Evolutionary conservation across 2,113 vertebrate genomes (phyloP).

Genomic region (Syngnathus floridae): DNA sequence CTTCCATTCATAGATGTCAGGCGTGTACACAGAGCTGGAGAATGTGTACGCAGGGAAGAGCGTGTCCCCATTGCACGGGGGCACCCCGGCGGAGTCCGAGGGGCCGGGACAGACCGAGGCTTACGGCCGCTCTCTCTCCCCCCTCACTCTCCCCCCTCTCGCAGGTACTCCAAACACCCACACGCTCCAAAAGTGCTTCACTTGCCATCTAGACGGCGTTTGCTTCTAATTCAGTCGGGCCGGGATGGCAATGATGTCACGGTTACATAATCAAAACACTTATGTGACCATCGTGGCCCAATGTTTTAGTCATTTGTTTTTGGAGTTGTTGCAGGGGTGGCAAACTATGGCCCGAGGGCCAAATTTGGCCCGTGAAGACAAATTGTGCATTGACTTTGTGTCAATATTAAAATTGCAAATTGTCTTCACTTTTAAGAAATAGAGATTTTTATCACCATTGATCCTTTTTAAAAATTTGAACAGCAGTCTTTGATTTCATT

Average conservation of each 20-base stretch:
- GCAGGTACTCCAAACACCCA: slow-evolving; percentile 58
- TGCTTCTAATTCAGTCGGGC: neutral
- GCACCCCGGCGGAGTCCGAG: slow-evolving; percentile 72
- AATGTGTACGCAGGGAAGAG: slow-evolving; percentile 79
- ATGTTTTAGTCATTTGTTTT: slow-evolving; percentile 1
- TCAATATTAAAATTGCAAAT: too few relatives aligned
- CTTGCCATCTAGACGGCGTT: neutral
- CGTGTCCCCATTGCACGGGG: slow-evolving; percentile 57
- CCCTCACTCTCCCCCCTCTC: slow-evolving; percentile 68
- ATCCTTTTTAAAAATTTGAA: too few relatives aligned
- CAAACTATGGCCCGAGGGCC: too few relatives aligned
- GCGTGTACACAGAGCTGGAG: slow-evolving; percentile 90
- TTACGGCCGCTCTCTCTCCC: slow-evolving; percentile 69
- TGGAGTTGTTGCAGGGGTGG: neutral
- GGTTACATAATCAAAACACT: slow-evolving; percentile 6
- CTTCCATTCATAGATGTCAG: slow-evolving; percentile 83
- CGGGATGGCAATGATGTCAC: slow-evolving; percentile 12
- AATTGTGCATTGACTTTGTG: too few relatives aligned
- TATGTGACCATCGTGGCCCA: neutral
- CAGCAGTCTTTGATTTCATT: too few relatives aligned
- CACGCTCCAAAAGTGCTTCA: slow-evolving; percentile 16
- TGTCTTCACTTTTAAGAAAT: neutral
- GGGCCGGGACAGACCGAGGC: slow-evolving; percentile 66
- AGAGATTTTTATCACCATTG: neutral
- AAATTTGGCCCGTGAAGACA: too few relatives aligned